Percentiles rank a stretch among this genome's conserved stretches.
These are phyloP conservation scores for Trachelus stipa DNA, from an alignment of 2,888 invertebrate species.

Conservation along the genomic window DNA sequence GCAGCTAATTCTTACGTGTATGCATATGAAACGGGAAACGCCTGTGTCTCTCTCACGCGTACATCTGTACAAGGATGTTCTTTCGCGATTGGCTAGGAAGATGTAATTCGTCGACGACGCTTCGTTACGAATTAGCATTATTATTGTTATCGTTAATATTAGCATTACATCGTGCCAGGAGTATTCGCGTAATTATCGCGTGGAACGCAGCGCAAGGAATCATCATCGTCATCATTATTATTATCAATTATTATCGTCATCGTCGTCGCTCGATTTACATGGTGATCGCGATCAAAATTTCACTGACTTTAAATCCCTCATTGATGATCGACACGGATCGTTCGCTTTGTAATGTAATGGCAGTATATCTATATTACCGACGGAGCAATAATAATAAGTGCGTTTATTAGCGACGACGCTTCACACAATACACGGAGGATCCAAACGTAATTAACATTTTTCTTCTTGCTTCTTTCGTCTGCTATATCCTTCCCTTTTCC, in stretches of 20 bases:
- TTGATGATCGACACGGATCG: neutral
- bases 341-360: slow-evolving; percentile 46
- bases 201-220: neutral
- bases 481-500: neutral
- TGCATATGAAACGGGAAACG: neutral
- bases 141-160: neutral
- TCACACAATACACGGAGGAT: neutral
- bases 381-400: slow-evolving; percentile 44
- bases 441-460: neutral
- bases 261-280: neutral
- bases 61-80: neutral
- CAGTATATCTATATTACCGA: slow-evolving; percentile 55
- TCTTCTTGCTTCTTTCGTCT: neutral
- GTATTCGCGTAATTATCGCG: neutral
- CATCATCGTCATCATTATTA: neutral
- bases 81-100: neutral
- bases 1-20: neutral
- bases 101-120: neutral
- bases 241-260: neutral
- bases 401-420: neutral
- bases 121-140: neutral
- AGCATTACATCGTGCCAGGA: neutral
- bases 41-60: neutral
- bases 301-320: neutral
- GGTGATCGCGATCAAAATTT: neutral